Base-by-base conservation (phyloP, 1,140 invertebrate species). In the Prorops nasuta region DNA sequence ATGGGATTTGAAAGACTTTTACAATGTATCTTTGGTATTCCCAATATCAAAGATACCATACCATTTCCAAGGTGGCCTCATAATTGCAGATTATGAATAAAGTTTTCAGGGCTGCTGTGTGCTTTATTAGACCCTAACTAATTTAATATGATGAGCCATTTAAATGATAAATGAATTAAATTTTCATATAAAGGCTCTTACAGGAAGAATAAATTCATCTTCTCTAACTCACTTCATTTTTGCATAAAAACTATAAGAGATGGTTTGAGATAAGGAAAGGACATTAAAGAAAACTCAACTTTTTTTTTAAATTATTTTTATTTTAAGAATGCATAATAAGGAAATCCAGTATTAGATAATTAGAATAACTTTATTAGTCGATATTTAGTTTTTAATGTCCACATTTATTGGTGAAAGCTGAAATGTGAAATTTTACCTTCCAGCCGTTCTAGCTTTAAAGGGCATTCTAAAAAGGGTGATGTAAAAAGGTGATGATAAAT, bases 21-120 rank as follows among this genome's bases (percentile, higher is more conserved):
- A 40, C 92, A 96, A 77, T 82, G 86, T 35, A 40, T 97, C 3
- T 83, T 94, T 37, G 84, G 85, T 32, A 83, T 94, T 32, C 66
- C 77, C 19, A 98, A 95, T 72, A 96, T 98, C 51, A 93, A 91
- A 78, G 96, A 98, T 69, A 87, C 89, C 7, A 84, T 96, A 64
- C 89, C 94, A n/a, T 98, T 97, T 80, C 95, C 96, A 9, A 81
- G 96, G 56, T 95, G 88, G 86, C 86, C 91, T 35, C 89, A 94
- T 70, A 90, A 94, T 70, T 95, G 91, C 80, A 81, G 79, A 69
- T 79, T 92, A 77, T 94, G 81, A 79, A 75, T 71, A 67, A 67
- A 72, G 12, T 44, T 65, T 58, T 55, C 20, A 65, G 52, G 50
- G 32, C 16, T 50, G 44, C 58, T 49, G 53, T 60, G 10, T 56